Conservation (phyloP, 92 coral and sea anemone genomes). For the Montipora capitata region DNA sequence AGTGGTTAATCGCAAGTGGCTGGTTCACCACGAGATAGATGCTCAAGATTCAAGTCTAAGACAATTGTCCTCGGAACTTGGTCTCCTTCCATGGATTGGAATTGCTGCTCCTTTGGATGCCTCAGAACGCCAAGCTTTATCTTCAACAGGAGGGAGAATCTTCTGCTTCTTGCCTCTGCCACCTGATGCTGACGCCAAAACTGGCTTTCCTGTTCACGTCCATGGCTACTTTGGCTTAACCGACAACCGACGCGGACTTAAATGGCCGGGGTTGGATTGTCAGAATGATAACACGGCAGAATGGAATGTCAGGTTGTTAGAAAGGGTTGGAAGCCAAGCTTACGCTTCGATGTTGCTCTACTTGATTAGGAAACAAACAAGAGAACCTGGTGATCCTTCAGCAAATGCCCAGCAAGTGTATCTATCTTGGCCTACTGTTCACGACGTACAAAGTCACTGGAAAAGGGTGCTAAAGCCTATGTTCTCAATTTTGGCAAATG, state of each 20-base stretch:
- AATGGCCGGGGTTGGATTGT: constrained; percentile 95
- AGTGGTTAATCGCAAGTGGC: constrained; percentile 71
- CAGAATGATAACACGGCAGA: constrained; percentile 91
- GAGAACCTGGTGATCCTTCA: constrained; percentile 23
- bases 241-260: constrained; percentile 95
- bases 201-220: constrained; percentile 95
- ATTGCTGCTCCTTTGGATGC: constrained; percentile 84
- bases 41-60: constrained; percentile 61
- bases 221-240: constrained; percentile 95
- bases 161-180: constrained; percentile 97
- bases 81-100: constrained; percentile 93
- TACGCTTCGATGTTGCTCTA: constrained; percentile 71
- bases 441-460: constrained; percentile 80
- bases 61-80: constrained; percentile 62
- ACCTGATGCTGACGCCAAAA: constrained; percentile 90
- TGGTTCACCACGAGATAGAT: constrained; percentile 84
- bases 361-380: constrained; percentile 13
- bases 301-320: constrained; percentile 86
- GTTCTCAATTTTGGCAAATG: constrained; percentile 44
- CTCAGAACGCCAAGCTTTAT: constrained; percentile 32
- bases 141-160: constrained; percentile 77
- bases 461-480: constrained; percentile 72
- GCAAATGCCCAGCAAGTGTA: constrained; percentile 57
- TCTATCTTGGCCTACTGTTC: constrained; percentile 79
- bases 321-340: constrained; percentile 73